A percentile compares a stretch with the other conserved stretches of the same genome.
Conservation (phyloP, 2,797 vertebrate genomes). For the Pseudomugil gertrudae region DNA sequence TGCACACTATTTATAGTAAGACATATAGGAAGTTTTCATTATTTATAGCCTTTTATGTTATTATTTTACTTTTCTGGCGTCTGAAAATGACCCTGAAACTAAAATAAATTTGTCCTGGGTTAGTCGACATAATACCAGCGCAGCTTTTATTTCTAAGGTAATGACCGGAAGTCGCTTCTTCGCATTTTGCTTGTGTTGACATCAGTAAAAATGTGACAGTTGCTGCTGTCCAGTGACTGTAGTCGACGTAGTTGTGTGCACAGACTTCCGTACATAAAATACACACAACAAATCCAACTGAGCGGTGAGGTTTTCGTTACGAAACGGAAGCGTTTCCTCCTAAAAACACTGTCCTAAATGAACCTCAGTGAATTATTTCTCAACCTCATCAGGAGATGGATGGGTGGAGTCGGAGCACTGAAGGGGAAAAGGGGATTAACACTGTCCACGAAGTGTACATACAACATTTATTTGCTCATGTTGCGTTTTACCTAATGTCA, state of each 20-base stretch:
- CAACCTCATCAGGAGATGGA: constrained; percentile 65
- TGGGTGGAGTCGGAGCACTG: constrained; percentile 67
- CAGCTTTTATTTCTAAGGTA: constrained; percentile 38
- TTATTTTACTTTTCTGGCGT: neutral
- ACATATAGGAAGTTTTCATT: neutral
- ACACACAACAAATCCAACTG: constrained; percentile 18
- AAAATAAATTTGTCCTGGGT: neutral
- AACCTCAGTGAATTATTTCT: constrained; percentile 37
- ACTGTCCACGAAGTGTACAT: constrained; percentile 14
- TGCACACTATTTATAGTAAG: neutral
- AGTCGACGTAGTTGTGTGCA: constrained; percentile 52
- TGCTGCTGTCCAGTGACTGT: constrained; percentile 46
- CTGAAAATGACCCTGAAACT: too few relatives aligned
- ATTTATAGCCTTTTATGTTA: neutral
- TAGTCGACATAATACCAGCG: neutral
- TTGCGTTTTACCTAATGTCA: neutral
- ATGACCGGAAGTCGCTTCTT: neutral
- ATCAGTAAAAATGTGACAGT: constrained; percentile 58
- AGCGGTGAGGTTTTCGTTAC: neutral
- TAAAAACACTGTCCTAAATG: neutral
- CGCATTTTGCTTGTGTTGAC: neutral
- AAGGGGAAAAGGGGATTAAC: constrained; percentile 54
- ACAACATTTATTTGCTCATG: neutral
- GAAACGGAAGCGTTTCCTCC: neutral
- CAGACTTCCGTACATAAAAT: constrained; percentile 49